phyloP scores from a whole-genome alignment of 1,140 invertebrate genomes.

The Melitaea cinxia region DNA sequence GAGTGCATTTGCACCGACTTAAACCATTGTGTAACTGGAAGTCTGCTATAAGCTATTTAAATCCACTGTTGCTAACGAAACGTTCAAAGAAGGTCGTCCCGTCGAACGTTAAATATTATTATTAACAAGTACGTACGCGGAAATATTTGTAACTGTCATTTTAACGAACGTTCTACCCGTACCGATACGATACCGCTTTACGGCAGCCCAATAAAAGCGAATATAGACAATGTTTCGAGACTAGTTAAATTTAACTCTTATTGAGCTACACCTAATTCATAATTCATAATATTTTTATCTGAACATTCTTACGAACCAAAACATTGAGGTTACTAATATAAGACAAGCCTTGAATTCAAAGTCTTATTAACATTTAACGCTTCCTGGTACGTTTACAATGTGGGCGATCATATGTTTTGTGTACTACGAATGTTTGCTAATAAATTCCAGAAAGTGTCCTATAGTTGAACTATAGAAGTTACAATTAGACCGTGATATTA shows the following conservation, averaged over 20 bases:
- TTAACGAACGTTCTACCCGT: conserved; percentile 22
- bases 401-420: conserved; percentile 53
- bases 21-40: conserved; percentile 11
- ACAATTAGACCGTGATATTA: conserved; percentile 68
- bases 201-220: neutral
- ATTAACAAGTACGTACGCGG: conserved; percentile 33
- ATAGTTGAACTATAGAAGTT: conserved; percentile 46
- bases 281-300: neutral
- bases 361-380: conserved; percentile 74
- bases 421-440: conserved; percentile 45
- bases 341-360: conserved; percentile 77
- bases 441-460: conserved; percentile 31
- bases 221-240: neutral
- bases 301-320: conserved; percentile 48
- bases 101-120: conserved; percentile 50
- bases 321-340: conserved; percentile 62
- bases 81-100: conserved; percentile 48
- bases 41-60: conserved; percentile 52
- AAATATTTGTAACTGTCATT: conserved; percentile 44
- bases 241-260: neutral
- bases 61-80: conserved; percentile 54
- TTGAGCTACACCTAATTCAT: neutral
- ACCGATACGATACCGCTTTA: conserved; percentile 26
- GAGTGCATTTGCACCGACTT: conserved; percentile 49
- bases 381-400: conserved; percentile 67